Base-by-base conservation (phyloP, 2,888 invertebrate species). In the Aleiodes testaceus region DNA sequence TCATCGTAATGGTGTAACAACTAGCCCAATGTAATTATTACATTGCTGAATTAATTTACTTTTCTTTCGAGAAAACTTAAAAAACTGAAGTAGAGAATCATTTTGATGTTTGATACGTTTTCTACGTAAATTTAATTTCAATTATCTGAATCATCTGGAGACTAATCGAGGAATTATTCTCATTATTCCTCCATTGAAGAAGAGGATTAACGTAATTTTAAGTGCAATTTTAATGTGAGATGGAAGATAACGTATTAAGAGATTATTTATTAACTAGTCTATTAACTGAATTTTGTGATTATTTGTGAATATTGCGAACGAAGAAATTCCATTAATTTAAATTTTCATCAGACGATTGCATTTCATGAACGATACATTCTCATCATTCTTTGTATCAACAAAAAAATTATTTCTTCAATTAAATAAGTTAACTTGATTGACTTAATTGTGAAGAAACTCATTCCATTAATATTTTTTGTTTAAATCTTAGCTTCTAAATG, bases 1-100 rank as follows among this genome's bases (percentile, higher is more conserved):
- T 61, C 74, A 75, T 67, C 75, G 75, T 26, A 78, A 75, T 72
- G 73, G 77, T 14, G 72, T 75, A 3, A 77, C 77, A n/a, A 78
- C 77, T 45, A 78, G 78, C 67, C 78, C 77, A 18, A 78, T 78
- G 67, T 78, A 76, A 70, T 42, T 11, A 7, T 36, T 36, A 36
- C 36, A 36, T 36, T 36, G 36, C 36, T 36, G 9, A 36, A 26
- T 26, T 26, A 26, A n/a, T n/a, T 26, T 26, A 26, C 9, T 36
- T 36, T 36, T 36, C 11, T 36, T 36, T 36, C 9, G 36, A 36
- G 11, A 36, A 36, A 36, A 36, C 36, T 26, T 26, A 36, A 36
- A 36, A 36, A 36, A 36, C 11, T 11, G 36, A 36, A 36, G 14
- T 36, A 6, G n/a, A 44, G 44, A 18, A 12, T 16, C 14, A n/a